A percentile compares a stretch with the other conserved stretches of the same genome.
Evolutionary conservation across 2,797 vertebrate genomes (phyloP).

Genomic region (Enteromius afrohamiltoni): DNA sequence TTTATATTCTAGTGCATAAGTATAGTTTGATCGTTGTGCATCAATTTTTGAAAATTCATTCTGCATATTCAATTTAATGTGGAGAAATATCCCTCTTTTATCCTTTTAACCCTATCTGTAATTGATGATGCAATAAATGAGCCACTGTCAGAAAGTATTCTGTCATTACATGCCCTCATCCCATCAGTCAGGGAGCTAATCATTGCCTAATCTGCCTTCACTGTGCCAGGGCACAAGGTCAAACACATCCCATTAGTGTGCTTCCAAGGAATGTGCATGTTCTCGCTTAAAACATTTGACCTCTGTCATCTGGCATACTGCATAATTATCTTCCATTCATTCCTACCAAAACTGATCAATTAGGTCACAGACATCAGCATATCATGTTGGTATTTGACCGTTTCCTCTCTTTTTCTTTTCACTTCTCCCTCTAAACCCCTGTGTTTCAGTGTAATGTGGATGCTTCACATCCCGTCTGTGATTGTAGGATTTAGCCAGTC

Average conservation of each 20-base stretch:
- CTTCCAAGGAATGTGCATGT: constrained; percentile 52
- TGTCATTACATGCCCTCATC: constrained; percentile 51
- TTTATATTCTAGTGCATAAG: constrained; percentile 3
- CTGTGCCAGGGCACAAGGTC: constrained; percentile 66
- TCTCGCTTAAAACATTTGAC: constrained; percentile 60
- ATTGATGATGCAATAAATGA: constrained; percentile 46
- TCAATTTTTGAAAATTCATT: neutral
- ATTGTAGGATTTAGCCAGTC: constrained; percentile 23
- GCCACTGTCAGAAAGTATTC: constrained; percentile 47
- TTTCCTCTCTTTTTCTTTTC: neutral
- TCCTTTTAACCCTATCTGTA: constrained; percentile 35
- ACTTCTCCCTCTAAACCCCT: constrained; percentile 2
- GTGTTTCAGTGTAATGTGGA: constrained; percentile 14
- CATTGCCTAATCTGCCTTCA: constrained; percentile 65
- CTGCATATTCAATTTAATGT: constrained; percentile 25
- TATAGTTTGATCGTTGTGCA: constrained; percentile 42
- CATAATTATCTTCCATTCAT: constrained; percentile 55
- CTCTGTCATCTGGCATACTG: constrained; percentile 38
- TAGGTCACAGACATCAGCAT: constrained; percentile 34
- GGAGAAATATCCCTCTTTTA: constrained; percentile 11
- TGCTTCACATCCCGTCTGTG: constrained; percentile 23
- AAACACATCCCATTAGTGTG: constrained; percentile 64
- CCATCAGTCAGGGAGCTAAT: constrained; percentile 65
- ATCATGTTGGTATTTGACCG: neutral
- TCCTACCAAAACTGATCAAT: constrained; percentile 50